Evolutionary conservation across 2,888 invertebrate genomes (phyloP).

Genomic region (Eupithecia insigniata): DNA sequence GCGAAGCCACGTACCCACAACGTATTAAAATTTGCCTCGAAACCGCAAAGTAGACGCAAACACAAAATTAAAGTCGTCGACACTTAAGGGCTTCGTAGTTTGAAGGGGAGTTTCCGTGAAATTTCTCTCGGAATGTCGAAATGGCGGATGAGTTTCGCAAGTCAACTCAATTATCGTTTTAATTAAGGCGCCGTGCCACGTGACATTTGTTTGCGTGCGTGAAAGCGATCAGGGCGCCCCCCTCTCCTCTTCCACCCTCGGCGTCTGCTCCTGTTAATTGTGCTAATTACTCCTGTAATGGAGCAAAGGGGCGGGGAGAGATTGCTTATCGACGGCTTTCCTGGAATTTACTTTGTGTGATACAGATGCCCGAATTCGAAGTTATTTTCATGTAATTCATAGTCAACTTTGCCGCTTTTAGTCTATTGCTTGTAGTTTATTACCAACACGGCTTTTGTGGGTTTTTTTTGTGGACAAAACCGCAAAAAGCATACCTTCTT

Average conservation of each 20-base stretch:
- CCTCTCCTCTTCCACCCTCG: constrained; percentile 48
- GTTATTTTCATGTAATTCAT: constrained; percentile 63
- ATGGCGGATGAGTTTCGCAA: constrained; percentile 84
- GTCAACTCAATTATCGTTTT: constrained; percentile 85
- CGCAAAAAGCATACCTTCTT: neutral
- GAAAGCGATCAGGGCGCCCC: constrained; percentile 74
- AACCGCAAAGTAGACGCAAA: constrained; percentile 83
- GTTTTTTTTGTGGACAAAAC: too few relatives aligned
- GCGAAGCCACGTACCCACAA: constrained; percentile 68
- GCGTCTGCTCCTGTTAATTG: constrained; percentile 80
- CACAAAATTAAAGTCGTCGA: constrained; percentile 83
- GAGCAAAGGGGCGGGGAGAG: constrained; percentile 78
- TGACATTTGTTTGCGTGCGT: constrained; percentile 84
- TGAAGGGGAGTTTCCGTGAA: constrained; percentile 78
- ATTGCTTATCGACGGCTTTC: constrained; percentile 81
- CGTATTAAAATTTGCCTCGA: constrained; percentile 80
- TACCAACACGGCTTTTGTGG: neutral
- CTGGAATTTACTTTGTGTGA: constrained; percentile 74
- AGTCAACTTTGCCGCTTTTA: constrained; percentile 47
- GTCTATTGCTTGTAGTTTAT: constrained; percentile 17
- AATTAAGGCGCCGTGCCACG: constrained; percentile 83
- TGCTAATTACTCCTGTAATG: constrained; percentile 85
- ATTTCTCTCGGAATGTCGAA: constrained; percentile 81
- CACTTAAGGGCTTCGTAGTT: constrained; percentile 82
- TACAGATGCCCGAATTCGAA: constrained; percentile 61